Conservation (phyloP, 2,888 invertebrate species). For the Drosophila glabriapex region DNA sequence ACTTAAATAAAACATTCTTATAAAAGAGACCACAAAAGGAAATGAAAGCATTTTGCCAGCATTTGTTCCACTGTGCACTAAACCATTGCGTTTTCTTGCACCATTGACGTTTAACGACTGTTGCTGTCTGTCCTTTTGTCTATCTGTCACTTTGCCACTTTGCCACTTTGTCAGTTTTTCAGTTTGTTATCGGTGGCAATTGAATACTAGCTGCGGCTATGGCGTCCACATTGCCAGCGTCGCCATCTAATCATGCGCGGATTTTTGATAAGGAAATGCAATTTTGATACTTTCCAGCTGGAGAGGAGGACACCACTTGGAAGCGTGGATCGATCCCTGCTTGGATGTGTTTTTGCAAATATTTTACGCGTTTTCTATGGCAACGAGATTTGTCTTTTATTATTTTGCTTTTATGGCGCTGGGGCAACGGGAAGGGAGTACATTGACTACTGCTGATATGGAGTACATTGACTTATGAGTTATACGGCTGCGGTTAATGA, state of each 20-base stretch:
- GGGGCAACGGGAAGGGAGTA: slow-evolving; percentile 7
- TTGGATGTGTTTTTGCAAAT: slow-evolving; percentile 45
- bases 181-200: slow-evolving; percentile 40
- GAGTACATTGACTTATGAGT: slow-evolving; percentile 44
- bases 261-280: slow-evolving; percentile 72
- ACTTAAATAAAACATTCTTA: background rate
- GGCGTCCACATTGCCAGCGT: slow-evolving; percentile 42
- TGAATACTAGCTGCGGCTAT: slow-evolving; percentile 58
- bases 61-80: slow-evolving; percentile 45
- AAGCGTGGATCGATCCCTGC: slow-evolving; percentile 9
- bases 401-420: slow-evolving; percentile 37
- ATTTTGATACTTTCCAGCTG: slow-evolving; percentile 42
- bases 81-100: slow-evolving; percentile 61
- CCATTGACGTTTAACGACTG: slow-evolving; percentile 71
- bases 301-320: slow-evolving; percentile 14
- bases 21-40: background rate
- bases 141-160: slow-evolving; percentile 12
- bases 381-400: slow-evolving; percentile 56
- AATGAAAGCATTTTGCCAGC: background rate
- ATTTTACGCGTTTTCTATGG: slow-evolving; percentile 57
- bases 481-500: slow-evolving; percentile 28
- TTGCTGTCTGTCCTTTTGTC: slow-evolving; percentile 28
- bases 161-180: slow-evolving; percentile 17
- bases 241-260: slow-evolving; percentile 70
- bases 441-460: slow-evolving; percentile 19